phyloP scores from a whole-genome alignment of 2,888 invertebrate species.

The Mactromeris polynyma region DNA sequence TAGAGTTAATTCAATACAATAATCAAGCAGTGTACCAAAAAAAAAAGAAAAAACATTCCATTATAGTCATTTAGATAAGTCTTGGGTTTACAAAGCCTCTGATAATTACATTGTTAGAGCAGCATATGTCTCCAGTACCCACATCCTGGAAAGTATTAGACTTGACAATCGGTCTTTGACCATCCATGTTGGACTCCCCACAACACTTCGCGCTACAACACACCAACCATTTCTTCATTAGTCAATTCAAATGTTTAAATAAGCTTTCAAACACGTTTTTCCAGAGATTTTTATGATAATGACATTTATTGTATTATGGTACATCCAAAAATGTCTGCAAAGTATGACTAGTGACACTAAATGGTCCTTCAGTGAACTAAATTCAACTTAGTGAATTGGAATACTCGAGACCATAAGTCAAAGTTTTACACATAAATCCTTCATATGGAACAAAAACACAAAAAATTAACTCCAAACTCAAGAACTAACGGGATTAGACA shows the following conservation, averaged over 20 bases:
- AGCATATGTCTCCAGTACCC: slow-evolving; percentile 1
- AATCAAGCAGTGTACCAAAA: too few species aligned
- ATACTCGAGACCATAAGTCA: too few species aligned
- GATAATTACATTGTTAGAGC: slow-evolving; percentile 17
- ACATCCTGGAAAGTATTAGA: slow-evolving; percentile 48
- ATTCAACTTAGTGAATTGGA: too few species aligned
- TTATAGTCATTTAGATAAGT: too few species aligned
- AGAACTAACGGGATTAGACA: too few species aligned
- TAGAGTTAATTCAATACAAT: too few species aligned
- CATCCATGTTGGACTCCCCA: slow-evolving; percentile 20
- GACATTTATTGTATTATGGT: background rate
- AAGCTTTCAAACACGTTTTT: background rate
- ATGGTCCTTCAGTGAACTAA: background rate
- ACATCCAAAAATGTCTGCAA: background rate
- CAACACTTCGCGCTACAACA: slow-evolving; percentile 39
- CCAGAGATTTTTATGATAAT: too few species aligned
- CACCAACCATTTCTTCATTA: slow-evolving; percentile 42
- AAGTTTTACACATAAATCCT: background rate
- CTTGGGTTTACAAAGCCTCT: background rate
- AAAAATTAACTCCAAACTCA: background rate
- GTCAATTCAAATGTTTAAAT: background rate
- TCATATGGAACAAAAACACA: background rate
- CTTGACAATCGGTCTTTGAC: slow-evolving; percentile 36
- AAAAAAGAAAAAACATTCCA: too few species aligned
- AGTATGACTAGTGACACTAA: background rate